Evolutionary conservation across 2,888 invertebrate genomes (phyloP).

Genomic region (Coleophora deauratella): DNA sequence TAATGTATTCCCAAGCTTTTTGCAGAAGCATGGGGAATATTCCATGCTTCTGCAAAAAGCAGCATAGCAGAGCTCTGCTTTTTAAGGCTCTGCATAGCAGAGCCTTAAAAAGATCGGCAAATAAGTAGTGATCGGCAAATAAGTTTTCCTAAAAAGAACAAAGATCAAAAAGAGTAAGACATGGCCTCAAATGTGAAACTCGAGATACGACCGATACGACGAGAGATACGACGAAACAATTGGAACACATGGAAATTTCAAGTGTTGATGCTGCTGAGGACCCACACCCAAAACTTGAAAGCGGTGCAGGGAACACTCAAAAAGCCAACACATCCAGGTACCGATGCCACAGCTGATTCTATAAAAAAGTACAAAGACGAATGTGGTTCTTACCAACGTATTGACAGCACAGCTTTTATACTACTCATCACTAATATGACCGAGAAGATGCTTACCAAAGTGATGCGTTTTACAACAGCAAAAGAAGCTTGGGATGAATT

Average conservation of each 20-base stretch:
- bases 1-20: too few species aligned
- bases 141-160: too few species aligned
- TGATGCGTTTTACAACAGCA: slow-evolving; percentile 8
- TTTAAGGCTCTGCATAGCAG: too few species aligned
- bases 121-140: too few species aligned
- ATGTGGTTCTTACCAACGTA: background rate
- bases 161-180: too few species aligned
- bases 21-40: too few species aligned
- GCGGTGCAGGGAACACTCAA: background rate
- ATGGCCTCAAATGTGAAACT: too few species aligned
- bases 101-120: too few species aligned
- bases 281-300: background rate
- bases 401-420: slow-evolving; percentile 6
- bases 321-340: background rate
- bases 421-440: slow-evolving; percentile 9
- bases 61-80: too few species aligned
- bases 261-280: background rate
- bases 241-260: background rate
- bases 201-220: too few species aligned
- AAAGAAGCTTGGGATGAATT: slow-evolving; percentile 8
- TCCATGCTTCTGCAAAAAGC: too few species aligned
- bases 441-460: slow-evolving; percentile 7
- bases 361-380: background rate
- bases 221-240: too few species aligned
- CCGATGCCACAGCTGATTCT: background rate